These are phyloP conservation scores for Aspiorhynchus laticeps DNA, from an alignment of 2,113 vertebrate species.

Conservation along the genomic window DNA sequence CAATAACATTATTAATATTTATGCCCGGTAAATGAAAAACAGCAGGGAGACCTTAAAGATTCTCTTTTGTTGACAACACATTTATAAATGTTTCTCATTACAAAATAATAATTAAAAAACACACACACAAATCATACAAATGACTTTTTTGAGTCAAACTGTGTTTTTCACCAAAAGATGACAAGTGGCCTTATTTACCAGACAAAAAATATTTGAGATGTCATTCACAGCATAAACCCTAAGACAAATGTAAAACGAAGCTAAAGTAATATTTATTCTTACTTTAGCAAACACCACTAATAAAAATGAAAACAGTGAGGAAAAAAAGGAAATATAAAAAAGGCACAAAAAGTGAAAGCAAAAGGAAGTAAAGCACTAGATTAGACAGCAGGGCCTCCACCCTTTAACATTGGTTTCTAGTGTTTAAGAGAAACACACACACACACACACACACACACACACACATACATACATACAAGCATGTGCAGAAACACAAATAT, in stretches of 20 bases:
- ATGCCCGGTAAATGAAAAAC: not conserved
- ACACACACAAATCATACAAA: not conserved
- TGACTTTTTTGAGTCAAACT: not conserved
- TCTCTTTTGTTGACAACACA: no score
- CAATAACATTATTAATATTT: not conserved
- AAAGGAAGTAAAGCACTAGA: not conserved
- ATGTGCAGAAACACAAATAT: constrained; percentile 19
- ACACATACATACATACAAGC: not conserved
- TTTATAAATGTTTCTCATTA: not conserved
- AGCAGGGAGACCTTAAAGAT: no score
- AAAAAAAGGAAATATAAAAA: not conserved
- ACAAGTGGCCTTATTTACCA: not conserved
- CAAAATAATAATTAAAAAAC: not conserved
- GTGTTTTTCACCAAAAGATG: not conserved
- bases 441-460: not conserved
- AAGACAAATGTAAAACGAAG: not conserved
- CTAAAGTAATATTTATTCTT: not conserved
- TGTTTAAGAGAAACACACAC: constrained; percentile 33
- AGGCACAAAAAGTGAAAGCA: not conserved
- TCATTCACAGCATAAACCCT: not conserved
- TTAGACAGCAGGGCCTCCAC: constrained; percentile 36
- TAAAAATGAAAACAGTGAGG: not conserved
- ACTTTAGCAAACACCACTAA: not conserved
- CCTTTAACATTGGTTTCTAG: constrained; percentile 33
- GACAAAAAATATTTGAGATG: not conserved